These are phyloP conservation scores for Epizoanthus illoricatus DNA, from an alignment of 92 coral and sea anemone species.

Conservation along the genomic window DNA sequence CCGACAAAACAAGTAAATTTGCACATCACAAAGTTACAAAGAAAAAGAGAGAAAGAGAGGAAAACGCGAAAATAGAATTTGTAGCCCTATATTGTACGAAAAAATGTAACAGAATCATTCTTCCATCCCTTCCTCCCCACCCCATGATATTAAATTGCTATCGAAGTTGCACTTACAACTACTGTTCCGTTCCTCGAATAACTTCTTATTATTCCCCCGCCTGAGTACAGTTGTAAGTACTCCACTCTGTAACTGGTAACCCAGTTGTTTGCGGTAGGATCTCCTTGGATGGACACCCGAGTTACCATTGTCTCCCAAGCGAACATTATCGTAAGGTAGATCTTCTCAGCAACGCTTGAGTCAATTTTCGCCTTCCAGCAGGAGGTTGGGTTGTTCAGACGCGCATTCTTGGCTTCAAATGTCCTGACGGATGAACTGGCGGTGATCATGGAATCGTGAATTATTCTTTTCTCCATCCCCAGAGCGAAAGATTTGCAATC, in stretches of 20 bases:
- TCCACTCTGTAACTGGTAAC: neutral
- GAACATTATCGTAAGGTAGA: neutral
- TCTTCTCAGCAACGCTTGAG: neutral
- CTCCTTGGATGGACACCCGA: conserved; percentile 17
- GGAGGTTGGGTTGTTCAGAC: conserved; percentile 45
- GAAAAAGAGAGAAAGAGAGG: too few species aligned
- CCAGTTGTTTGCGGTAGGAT: neutral
- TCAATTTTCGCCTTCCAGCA: conserved; percentile 9
- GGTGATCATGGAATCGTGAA: conserved; percentile 51
- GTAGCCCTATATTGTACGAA: too few species aligned
- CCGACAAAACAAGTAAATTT: too few species aligned
- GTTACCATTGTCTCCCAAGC: neutral
- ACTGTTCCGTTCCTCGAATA: too few species aligned
- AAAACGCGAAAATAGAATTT: too few species aligned
- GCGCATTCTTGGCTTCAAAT: conserved; percentile 64
- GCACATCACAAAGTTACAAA: too few species aligned
- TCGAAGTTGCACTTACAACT: too few species aligned
- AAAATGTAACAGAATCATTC: too few species aligned
- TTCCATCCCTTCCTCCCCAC: too few species aligned
- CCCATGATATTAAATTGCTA: too few species aligned
- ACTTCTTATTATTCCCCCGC: too few species aligned
- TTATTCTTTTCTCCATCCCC: conserved; percentile 64
- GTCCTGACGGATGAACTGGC: conserved; percentile 50
- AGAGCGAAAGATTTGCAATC: conserved; percentile 15
- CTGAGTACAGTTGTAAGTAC: too few species aligned